Base-by-base conservation (phyloP, 2,888 invertebrate genomes). In the Ctena decussata region DNA sequence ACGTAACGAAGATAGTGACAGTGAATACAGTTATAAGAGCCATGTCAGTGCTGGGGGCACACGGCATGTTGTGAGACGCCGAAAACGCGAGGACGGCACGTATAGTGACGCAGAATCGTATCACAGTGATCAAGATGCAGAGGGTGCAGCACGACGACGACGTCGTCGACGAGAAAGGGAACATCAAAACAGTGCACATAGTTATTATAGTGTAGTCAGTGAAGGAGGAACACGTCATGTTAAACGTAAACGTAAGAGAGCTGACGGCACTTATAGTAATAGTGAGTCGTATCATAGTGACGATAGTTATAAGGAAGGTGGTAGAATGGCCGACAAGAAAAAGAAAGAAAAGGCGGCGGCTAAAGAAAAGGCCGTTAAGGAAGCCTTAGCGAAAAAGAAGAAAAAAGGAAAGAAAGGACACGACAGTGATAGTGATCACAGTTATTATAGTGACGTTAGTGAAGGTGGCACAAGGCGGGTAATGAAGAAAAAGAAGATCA, bases 201-300 rank as follows among this genome's bases (percentile, higher is more conserved):
- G 95, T 86, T 95, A 95, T 83, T 93, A 91, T 80, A 94, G 95
- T 85, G 95, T 94, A 3, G 92, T 93, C 6, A 94, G 94, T 82
- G 95, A 88, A 3, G 95, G 95, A 21, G 95, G 95, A 0, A 95
- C 95, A 3, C 88, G 95, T 5, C 94, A 94, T 71, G 94, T 95
- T 1, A 90, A 90, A 57, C 89, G 95, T 21, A 85, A 90, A 71
- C 87, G 90, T 69, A 92, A 90, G 72, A 88, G 91, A 12, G 93
- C 86, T 2, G 95, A 95, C 79, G 95, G 95, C n/a, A 95, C 95
- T 0, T 95, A 95, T 87, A 92, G 94, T 74, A 93, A 86, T 41
- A 92, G 92, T 82, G 95, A 95, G 78, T 94, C 94, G 6, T 95
- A 95, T 87, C 95, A 95, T 89, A 93, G 93, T 78, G 93, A 87